phyloP scores from a whole-genome alignment of 2,113 vertebrate species.

The Gulo gulo region DNA sequence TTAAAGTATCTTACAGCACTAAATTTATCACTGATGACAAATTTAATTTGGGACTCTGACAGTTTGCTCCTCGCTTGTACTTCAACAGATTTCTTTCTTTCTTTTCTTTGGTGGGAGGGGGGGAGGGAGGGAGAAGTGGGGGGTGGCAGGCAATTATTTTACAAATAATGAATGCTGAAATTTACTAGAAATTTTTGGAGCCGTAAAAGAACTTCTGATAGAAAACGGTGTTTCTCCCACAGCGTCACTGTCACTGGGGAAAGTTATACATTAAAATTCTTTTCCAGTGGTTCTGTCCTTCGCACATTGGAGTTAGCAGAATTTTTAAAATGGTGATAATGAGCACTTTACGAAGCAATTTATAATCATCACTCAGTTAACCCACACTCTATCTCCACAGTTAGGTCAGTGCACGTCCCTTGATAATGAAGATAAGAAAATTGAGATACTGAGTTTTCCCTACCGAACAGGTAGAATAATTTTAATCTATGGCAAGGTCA shows the following conservation, averaged over 20 bases:
- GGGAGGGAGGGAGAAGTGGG: too few relatives aligned
- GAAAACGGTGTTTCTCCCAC: neutral
- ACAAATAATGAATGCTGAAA: constrained; percentile 24
- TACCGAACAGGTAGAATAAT: constrained; percentile 45
- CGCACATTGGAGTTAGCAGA: neutral
- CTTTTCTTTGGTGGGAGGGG: neutral
- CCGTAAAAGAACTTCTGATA: neutral
- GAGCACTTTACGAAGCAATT: constrained; percentile 69
- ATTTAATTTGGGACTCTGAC: constrained; percentile 72
- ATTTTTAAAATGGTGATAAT: constrained; percentile 51
- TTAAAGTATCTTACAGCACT: constrained; percentile 66
- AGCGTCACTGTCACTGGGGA: neutral
- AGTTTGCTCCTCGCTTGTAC: constrained; percentile 44
- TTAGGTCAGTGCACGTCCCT: constrained; percentile 54
- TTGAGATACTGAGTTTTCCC: constrained; percentile 24
- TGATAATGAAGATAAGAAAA: constrained; percentile 69
- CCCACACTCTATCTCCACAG: constrained; percentile 27
- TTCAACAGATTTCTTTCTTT: constrained; percentile 28
- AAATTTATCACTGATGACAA: constrained; percentile 78
- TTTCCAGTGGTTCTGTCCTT: neutral
- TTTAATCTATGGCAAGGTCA: constrained; percentile 34
- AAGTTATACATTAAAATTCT: constrained; percentile 41
- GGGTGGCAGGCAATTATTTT: neutral
- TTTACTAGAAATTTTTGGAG: constrained; percentile 13
- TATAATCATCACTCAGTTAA: constrained; percentile 64